phyloP scores from a whole-genome alignment of 2,888 invertebrate species.

The Drosophila koepferae region DNA sequence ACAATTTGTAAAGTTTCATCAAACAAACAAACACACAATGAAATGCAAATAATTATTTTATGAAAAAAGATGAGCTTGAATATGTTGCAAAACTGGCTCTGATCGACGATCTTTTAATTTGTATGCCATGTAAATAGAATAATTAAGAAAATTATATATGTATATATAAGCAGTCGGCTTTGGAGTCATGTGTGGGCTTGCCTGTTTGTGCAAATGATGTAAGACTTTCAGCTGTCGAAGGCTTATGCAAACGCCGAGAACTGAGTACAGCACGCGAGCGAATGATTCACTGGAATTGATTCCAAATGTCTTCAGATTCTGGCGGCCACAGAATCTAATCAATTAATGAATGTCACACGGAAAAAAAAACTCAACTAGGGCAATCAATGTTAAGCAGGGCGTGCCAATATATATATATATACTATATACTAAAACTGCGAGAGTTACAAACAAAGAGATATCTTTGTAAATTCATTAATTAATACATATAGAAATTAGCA shows the following conservation, averaged over 20 bases:
- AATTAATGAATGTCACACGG: constrained; percentile 60
- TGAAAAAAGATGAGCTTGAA: constrained; percentile 14
- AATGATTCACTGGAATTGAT: constrained; percentile 54
- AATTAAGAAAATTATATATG: constrained; percentile 9
- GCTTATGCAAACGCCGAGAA: constrained; percentile 32
- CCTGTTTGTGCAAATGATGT: constrained; percentile 57
- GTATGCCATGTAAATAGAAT: constrained; percentile 27
- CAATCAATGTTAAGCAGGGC: constrained; percentile 36
- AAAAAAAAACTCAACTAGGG: constrained; percentile 10
- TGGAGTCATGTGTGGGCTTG: constrained; percentile 54
- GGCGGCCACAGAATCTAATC: constrained; percentile 48
- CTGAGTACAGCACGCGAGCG: constrained; percentile 16
- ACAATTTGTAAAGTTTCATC: constrained; percentile 43
- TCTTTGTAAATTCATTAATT: constrained; percentile 28
- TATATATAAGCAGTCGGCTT: constrained; percentile 58
- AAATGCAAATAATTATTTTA: constrained; percentile 10
- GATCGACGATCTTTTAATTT: constrained; percentile 36
- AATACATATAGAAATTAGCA: constrained; percentile 50
- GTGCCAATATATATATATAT: too few relatives aligned
- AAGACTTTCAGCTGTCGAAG: constrained; percentile 38
- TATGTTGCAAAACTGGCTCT: constrained; percentile 8
- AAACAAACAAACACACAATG: not conserved
- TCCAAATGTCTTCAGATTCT: constrained; percentile 57
- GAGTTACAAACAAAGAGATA: constrained; percentile 20
- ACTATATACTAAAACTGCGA: not conserved